Conservation (phyloP, 2,113 vertebrate species). For the Urocolius indicus region DNA sequence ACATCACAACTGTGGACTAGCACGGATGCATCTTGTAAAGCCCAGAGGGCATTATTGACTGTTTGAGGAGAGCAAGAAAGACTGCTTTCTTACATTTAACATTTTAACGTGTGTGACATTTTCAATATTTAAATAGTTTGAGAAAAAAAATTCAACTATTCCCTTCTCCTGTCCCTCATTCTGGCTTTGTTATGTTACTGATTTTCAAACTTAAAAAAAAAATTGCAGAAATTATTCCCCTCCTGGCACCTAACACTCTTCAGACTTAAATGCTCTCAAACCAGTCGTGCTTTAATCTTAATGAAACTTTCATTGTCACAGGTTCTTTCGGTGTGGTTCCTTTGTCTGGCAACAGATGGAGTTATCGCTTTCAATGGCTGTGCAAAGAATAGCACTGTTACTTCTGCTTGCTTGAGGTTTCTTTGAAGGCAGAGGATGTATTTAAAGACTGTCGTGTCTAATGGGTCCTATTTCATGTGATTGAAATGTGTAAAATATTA, state of each 20-base stretch:
- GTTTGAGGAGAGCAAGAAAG: neutral
- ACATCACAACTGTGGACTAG: neutral
- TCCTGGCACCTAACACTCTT: neutral
- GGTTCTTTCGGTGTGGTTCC: neutral
- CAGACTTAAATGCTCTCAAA: neutral
- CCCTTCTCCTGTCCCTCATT: neutral
- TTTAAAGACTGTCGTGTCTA: neutral
- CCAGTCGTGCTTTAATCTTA: neutral
- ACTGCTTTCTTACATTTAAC: neutral
- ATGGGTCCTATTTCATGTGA: neutral
- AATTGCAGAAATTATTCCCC: neutral
- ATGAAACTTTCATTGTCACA: neutral
- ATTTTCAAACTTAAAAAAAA: neutral
- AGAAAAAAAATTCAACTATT: neutral
- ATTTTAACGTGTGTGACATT: neutral
- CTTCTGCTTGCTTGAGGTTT: neutral
- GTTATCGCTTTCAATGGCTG: slow-evolving; percentile 7
- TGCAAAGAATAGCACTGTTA: neutral
- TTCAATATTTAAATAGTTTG: neutral
- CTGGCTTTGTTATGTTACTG: neutral
- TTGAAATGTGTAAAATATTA: neutral
- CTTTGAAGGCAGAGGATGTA: neutral
- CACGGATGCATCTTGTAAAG: neutral
- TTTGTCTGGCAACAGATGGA: slow-evolving; percentile 15
- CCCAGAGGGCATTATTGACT: neutral